Evolutionary conservation across 2,797 vertebrate species (phyloP).

Genomic region (Poeciliopsis infans): DNA sequence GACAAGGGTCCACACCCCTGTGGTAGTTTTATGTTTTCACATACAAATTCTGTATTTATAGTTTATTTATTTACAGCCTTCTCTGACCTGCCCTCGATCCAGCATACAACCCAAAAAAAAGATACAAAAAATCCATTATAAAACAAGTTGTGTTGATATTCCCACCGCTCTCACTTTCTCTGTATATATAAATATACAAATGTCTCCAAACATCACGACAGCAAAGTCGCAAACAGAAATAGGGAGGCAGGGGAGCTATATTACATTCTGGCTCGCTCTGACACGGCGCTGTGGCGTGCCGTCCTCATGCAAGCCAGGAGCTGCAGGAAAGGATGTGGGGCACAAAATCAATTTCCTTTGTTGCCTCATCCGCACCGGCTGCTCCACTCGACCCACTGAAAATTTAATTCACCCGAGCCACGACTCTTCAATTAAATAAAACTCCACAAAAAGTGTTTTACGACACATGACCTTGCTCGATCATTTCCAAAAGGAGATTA

Average conservation of each 20-base stretch:
- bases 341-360: constrained; percentile 75
- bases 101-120: constrained; percentile 26
- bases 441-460: constrained; percentile 55
- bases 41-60: constrained; percentile 3
- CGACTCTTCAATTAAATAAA: constrained; percentile 74
- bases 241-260: constrained; percentile 40
- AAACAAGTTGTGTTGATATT: constrained; percentile 27
- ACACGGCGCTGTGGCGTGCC: constrained; percentile 43
- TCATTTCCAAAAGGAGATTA: constrained; percentile 61
- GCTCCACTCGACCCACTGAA: constrained; percentile 52
- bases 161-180: constrained; percentile 7
- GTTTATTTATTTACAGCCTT: background rate
- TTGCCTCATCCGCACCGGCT: constrained; percentile 51
- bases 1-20: too few relatives aligned
- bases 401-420: constrained; percentile 65
- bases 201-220: constrained; percentile 17
- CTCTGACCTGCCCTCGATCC: constrained; percentile 33
- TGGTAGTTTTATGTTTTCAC: background rate
- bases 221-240: constrained; percentile 21
- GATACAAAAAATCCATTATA: constrained; percentile 39
- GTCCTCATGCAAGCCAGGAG: constrained; percentile 43
- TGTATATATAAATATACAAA: constrained; percentile 9
- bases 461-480: constrained; percentile 48
- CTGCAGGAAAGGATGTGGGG: constrained; percentile 62
- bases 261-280: constrained; percentile 29